Conservation (phyloP, 1,140 invertebrate genomes). For the Centruroides vittatus region DNA sequence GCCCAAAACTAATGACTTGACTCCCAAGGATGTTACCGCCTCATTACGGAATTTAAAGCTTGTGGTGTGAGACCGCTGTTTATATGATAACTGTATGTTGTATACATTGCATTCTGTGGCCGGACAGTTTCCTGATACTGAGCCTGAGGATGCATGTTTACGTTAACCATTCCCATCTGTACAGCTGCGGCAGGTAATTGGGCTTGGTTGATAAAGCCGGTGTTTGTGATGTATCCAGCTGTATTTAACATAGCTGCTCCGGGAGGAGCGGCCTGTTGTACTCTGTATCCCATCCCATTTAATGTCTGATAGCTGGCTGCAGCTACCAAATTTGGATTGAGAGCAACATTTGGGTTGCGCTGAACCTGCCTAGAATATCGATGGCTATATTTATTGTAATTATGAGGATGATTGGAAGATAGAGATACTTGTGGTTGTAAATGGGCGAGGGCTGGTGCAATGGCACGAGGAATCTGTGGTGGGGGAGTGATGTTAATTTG, state of each 20-base stretch:
- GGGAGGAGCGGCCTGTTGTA: slow-evolving; percentile 41
- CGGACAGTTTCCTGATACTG: slow-evolving; percentile 53
- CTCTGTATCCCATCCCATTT: slow-evolving; percentile 46
- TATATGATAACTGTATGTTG: slow-evolving; percentile 53
- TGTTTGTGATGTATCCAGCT: slow-evolving; percentile 45
- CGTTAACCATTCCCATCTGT: slow-evolving; percentile 55
- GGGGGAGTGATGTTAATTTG: slow-evolving; percentile 40
- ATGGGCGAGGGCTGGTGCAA: slow-evolving; percentile 41
- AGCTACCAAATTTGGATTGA: slow-evolving; percentile 59
- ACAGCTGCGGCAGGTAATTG: slow-evolving; percentile 44
- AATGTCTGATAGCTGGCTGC: slow-evolving; percentile 39
- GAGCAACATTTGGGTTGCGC: slow-evolving; percentile 49
- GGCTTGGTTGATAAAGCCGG: slow-evolving; percentile 52
- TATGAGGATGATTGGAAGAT: slow-evolving; percentile 23
- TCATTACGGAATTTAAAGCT: slow-evolving; percentile 53
- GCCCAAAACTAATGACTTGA: no score
- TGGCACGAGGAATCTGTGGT: slow-evolving; percentile 40
- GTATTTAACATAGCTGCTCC: slow-evolving; percentile 33
- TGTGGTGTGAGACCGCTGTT: slow-evolving; percentile 45
- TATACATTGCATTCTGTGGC: slow-evolving; percentile 54
- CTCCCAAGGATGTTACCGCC: slow-evolving; percentile 31
- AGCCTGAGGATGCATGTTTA: slow-evolving; percentile 42
- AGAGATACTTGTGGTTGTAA: slow-evolving; percentile 42
- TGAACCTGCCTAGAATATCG: slow-evolving; percentile 26
- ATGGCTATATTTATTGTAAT: slow-evolving; percentile 24